Base-by-base conservation (phyloP, 2,888 invertebrate genomes). In the Eilema depressum region DNA sequence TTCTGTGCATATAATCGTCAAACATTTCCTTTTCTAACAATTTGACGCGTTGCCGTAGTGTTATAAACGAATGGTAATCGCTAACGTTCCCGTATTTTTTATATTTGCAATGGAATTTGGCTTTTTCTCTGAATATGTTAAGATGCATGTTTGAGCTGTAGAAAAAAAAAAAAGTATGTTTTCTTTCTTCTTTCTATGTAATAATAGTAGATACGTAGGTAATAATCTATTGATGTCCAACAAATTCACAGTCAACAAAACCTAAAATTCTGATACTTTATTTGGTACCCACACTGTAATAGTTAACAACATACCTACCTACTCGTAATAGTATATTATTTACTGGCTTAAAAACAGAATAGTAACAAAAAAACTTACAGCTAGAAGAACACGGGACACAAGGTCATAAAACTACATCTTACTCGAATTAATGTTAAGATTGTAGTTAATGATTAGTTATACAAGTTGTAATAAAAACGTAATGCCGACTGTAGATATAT, bases 361-460 rank as follows among this genome's bases (percentile, higher is more conserved):
- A 17, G 17, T 23, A 23, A 57, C 59, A 69, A 65, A 69, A 69
- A 65, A 47, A 28, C 60, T 53, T 25, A 11, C 63, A 65, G 41
- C 23, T n/a, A 66, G 33, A 62, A 62, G 28, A 64, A 69, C 65
- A 56, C 63, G 30, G 25, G 47, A 66, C 68, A 30, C 66, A 66
- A 74, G 79, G 74, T 76, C 74, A 33, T 72, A 71, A 66, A 80
- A 79, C 77, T 81, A 56, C 20, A 61, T 67, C 28, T 33, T 47
- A 69, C 20, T 60, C 53, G 59, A 64, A 68, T 75, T 73, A 66
- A 64, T 60, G 67, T 63, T 53, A 61, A 65, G 37, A 65, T 37
- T 66, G 33, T n/a, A 37, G 30, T 41, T 69, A 64, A 68, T 76
- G 56, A 63, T 61, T 23, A 57, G 25, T 62, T 62, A 66, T 20